Evolutionary conservation across 1,140 invertebrate genomes (phyloP).

Genomic region (Ceratina calcarata): DNA sequence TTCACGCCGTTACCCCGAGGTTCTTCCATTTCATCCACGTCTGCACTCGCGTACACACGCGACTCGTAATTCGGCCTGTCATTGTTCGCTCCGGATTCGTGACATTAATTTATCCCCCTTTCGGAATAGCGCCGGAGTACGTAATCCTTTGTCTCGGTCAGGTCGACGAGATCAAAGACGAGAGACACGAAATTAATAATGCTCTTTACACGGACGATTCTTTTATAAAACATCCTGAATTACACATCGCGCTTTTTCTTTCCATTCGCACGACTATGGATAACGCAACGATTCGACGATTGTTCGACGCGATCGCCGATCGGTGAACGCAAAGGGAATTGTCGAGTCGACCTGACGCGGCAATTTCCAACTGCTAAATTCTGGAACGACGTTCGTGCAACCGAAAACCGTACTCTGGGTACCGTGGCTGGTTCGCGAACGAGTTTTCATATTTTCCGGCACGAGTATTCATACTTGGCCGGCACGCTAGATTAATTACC

Average conservation of each 20-base stretch:
- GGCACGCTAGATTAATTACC: slow-evolving; percentile 49
- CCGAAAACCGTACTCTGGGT: slow-evolving; percentile 30
- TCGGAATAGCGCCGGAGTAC: not conserved
- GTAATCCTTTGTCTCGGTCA: slow-evolving; percentile 38
- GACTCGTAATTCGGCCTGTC: slow-evolving; percentile 39
- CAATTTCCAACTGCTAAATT: slow-evolving; percentile 22
- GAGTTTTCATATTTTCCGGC: too few species aligned
- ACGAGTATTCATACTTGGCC: slow-evolving; percentile 49
- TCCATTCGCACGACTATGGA: not conserved
- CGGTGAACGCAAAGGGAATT: not conserved
- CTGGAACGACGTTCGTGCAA: slow-evolving; percentile 38
- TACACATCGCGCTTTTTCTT: too few species aligned
- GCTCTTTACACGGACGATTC: slow-evolving; percentile 39
- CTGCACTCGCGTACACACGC: too few species aligned
- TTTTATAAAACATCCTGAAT: not conserved
- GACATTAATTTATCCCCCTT: slow-evolving; percentile 46
- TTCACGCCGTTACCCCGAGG: too few species aligned
- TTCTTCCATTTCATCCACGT: not conserved
- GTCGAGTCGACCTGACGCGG: not conserved
- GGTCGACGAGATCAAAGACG: slow-evolving; percentile 45
- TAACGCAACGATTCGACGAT: not conserved
- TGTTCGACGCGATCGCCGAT: not conserved
- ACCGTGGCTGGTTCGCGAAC: slow-evolving; percentile 25
- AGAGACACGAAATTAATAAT: slow-evolving; percentile 35
- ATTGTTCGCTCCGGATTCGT: slow-evolving; percentile 44